Evolutionary conservation across 2,888 invertebrate genomes (phyloP), one percentile per base, ranked within the genome.

Genomic region (Hirtodrosophila cameraria): DNA sequence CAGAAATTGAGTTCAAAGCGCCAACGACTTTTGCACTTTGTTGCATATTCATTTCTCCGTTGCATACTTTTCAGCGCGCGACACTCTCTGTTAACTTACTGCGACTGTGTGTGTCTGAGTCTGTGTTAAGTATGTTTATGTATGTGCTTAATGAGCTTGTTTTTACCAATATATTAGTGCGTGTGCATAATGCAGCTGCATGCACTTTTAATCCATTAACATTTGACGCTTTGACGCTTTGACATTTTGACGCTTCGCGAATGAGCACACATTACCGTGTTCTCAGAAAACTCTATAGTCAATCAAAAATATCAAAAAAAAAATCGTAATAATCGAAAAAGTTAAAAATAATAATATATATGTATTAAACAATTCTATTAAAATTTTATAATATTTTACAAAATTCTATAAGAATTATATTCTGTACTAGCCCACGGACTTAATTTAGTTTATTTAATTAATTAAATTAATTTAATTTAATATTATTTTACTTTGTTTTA

Each of bases 161-260:
- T 28, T 35, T 27, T 31, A 6, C 30, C 31, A 39, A 38, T 6
- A 11, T 31, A 20, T n/a, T 2, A 6, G 16, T 48, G 15, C 27
- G 38, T 9, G 25, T 42, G 13, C 36, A 28, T 45, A 27, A 16
- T 50, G 30, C 41, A 31, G 35, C 42, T 54, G 39, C 48, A 16
- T 52, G 52, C 43, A 36, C 62, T 74, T 73, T 74, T 74, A 67
- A 72, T 76, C 67, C 73, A 62, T 76, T 76, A 66, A 50, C n/a
- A n/a, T n/a, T n/a, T n/a, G n/a, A n/a, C n/a, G n/a, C n/a, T n/a
- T n/a, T n/a, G 46, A 43, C 28, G 42, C 46, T 53, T 54, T 61
- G 41, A 54, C 41, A 52, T 58, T 46, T 50, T 55, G 15, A 27
- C 11, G 41, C 20, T 15, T 16, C 35, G 30, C 33, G 35, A 16